Base-by-base conservation (phyloP, 2,888 invertebrate genomes). In the Xiphydria camelus region DNA sequence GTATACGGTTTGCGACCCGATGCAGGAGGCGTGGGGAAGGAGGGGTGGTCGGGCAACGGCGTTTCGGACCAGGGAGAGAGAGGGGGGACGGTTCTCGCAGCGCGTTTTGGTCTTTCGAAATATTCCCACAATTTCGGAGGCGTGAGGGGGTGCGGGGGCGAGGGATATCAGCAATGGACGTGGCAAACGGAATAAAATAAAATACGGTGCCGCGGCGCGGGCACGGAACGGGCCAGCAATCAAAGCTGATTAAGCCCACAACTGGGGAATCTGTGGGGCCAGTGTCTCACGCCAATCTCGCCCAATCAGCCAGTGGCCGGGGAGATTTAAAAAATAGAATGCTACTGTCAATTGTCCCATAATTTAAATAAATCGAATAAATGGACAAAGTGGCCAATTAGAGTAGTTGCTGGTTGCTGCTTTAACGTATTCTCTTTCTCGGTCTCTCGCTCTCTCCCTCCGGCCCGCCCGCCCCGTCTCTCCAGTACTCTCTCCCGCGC, bases 331-430 rank as follows among this genome's bases (percentile, higher is more conserved):
- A 74, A 75, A 75, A 74, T 75, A 75, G 75, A 75, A 75, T 75
- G 74, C 74, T 75, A 74, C 73, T 74, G 75, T 75, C 75, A 75
- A 75, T 75, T 75, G 75, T 75, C 73, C 74, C 73, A 75, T 75
- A 73, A 75, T 75, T 75, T 75, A 75, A 75, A 75, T 75, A 75
- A 75, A 75, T 75, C 75, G 75, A 75, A 75, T 75, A 74, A 75
- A 75, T 75, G 75, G 73, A 74, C 75, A 75, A 75, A 75, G 75
- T 75, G 75, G 75, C 73, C 75, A 75, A 74, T 75, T 75, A 75
- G 73, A 73, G 72, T 72, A 71, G 71, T 73, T 72, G 72, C 66
- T 70, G 69, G 57, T 59, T 63, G 62, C 64, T 62, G 64, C 69
- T 72, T 71, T 66, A 68, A 68, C 66, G 66, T 69, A 64, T 65